Base-by-base conservation (phyloP, 2,113 vertebrate species). In the Ageneiosus marmoratus region DNA sequence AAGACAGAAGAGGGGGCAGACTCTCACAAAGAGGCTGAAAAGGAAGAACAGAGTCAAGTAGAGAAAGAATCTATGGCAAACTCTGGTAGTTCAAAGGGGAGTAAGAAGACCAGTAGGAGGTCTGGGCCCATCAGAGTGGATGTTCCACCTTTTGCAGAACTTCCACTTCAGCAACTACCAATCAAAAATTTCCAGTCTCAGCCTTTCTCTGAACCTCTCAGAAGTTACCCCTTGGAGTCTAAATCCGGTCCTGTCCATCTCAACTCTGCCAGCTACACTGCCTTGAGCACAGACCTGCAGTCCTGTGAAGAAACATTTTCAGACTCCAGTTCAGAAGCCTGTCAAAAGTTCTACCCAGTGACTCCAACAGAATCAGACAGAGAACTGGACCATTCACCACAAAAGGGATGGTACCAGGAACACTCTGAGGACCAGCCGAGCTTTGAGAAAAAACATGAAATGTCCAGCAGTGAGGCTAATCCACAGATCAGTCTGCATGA, bases 71-170 rank as follows among this genome's bases (percentile, higher is more conserved):
- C n/a, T 12, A 88, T 82, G 84, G 87, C 70, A 91, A 84, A 0
- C 86, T 89, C 53, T 86, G 89, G 11, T 93, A 91, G 83, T 55
- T 85, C 62, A 69, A 85, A 79, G 70, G 34, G 58, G n/a, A 58
- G 32, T 91, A 93, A 51, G 72, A 74, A 74, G 48, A 74, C n/a
- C 85, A 92, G 92, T 0, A 93, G 93, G 87, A 94, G 93, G 27
- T 89, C 88, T 0, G 91, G 91, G 24, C 93, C 93, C 0, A 90
- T 94, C 60, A 93, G 92, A n/a, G 89, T 93, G 88, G 93, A 94
- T 1, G 93, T 91, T 50, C 93, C 92, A 37, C 92, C 93, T 7
- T 92, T 91, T 87, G 91, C 90, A 69, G 92, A 91, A 0, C 91
- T 92, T 1, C 92, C 92, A 0, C 92, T 88, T 75, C 91, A 92